Conservation (phyloP, 2,888 invertebrate species). For the Nephrotoma guestfalica region DNA sequence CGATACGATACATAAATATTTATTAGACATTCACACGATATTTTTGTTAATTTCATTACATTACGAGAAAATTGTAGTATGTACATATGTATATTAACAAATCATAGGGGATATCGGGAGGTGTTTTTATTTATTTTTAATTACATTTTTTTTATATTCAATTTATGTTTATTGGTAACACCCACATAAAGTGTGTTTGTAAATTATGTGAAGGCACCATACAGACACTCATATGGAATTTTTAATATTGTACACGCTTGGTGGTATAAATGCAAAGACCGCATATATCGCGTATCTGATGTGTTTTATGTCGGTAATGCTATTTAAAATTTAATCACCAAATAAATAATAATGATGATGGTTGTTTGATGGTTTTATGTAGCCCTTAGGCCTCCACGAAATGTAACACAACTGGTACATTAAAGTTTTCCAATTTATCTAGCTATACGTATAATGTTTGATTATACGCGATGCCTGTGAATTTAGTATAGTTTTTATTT, state of each 20-base stretch:
- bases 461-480: neutral
- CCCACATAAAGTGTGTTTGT: neutral
- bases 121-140: neutral
- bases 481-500: neutral
- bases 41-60: neutral
- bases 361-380: neutral
- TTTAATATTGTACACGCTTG: neutral
- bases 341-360: neutral
- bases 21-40: neutral
- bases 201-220: neutral
- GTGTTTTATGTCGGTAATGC: neutral
- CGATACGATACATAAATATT: neutral
- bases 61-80: neutral
- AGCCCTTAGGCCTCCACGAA: neutral
- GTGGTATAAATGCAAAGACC: neutral
- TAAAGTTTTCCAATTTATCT: neutral
- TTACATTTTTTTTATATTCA: neutral
- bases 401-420: neutral
- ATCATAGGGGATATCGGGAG: neutral
- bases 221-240: neutral
- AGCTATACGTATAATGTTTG: neutral
- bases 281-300: neutral
- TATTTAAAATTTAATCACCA: neutral
- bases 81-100: neutral
- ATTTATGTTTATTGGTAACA: neutral